Evolutionary conservation across 2,888 invertebrate species (phyloP).

Genomic region (Deilephila porcellus): DNA sequence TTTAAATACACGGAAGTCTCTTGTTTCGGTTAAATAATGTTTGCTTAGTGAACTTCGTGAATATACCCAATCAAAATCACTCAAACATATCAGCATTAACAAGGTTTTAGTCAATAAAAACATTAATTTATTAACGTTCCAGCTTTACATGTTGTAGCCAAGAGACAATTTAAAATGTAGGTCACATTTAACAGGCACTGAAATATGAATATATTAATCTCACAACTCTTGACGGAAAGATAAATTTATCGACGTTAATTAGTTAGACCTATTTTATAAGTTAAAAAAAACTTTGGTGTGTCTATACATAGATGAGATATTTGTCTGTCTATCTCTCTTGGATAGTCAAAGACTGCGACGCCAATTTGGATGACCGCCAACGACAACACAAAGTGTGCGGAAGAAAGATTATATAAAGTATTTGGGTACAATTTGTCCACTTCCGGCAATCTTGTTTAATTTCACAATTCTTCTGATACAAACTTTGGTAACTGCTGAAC

Average conservation of each 20-base stretch:
- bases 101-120: slow-evolving; percentile 40
- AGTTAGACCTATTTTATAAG: slow-evolving; percentile 38
- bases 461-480: not conserved
- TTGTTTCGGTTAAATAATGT: not conserved
- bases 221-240: slow-evolving; percentile 41
- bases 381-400: slow-evolving; percentile 50
- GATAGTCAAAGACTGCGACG: slow-evolving; percentile 40
- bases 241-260: slow-evolving; percentile 47
- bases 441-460: slow-evolving; percentile 38
- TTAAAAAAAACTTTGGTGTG: slow-evolving; percentile 34
- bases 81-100: not conserved
- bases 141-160: slow-evolving; percentile 37
- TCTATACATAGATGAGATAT: slow-evolving; percentile 40
- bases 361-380: slow-evolving; percentile 71
- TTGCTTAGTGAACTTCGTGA: not conserved
- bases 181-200: slow-evolving; percentile 42
- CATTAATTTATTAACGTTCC: slow-evolving; percentile 39
- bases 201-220: slow-evolving; percentile 44
- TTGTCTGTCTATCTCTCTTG: slow-evolving; percentile 35
- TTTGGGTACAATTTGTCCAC: slow-evolving; percentile 41
- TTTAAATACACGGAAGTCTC: not conserved
- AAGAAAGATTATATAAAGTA: slow-evolving; percentile 45
- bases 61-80: slow-evolving; percentile 16
- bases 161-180: slow-evolving; percentile 43
- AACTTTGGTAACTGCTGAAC: too few relatives aligned